These are phyloP conservation scores for Ichneumoninae sp. DNA, from an alignment of 2,888 invertebrate species.

Conservation along the genomic window DNA sequence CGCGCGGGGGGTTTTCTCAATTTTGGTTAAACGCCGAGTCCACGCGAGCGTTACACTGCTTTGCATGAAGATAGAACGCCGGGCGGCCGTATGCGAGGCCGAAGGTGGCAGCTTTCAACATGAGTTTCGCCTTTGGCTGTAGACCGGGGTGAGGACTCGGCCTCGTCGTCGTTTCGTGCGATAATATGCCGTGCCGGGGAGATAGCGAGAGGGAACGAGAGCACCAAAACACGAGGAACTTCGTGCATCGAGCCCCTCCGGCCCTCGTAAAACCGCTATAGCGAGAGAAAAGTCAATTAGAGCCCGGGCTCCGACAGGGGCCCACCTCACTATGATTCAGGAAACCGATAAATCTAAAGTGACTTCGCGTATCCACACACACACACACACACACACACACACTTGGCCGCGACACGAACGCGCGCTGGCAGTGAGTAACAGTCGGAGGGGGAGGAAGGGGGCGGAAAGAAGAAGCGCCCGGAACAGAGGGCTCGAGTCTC, in stretches of 20 bases:
- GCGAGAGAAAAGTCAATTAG: constrained; percentile 78
- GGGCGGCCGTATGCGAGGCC: neutral
- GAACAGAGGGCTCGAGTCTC: constrained; percentile 30
- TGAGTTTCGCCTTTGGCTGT: constrained; percentile 47
- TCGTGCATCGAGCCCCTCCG: constrained; percentile 25
- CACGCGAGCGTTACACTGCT: constrained; percentile 39
- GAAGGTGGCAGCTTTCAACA: constrained; percentile 38
- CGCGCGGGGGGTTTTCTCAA: constrained; percentile 21
- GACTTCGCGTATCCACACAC: constrained; percentile 35
- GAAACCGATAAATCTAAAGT: constrained; percentile 76
- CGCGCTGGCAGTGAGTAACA: constrained; percentile 9
- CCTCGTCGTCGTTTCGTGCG: constrained; percentile 28
- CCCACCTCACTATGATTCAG: constrained; percentile 76
- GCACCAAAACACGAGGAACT: constrained; percentile 39
- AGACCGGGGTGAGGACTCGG: constrained; percentile 24
- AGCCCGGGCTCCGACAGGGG: constrained; percentile 72
- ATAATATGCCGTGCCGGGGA: constrained; percentile 28
- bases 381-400: neutral
- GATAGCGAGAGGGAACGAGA: neutral
- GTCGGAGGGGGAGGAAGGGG: neutral
- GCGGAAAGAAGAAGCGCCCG: constrained; percentile 28
- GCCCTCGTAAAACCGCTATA: constrained; percentile 53
- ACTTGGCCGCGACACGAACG: neutral
- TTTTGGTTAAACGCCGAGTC: constrained; percentile 44
- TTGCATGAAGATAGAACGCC: constrained; percentile 23